A percentile compares a stretch with the other conserved stretches of the same genome.
Evolutionary conservation across 2,113 vertebrate species (phyloP).

Genomic region (Mionectes macconnelli): DNA sequence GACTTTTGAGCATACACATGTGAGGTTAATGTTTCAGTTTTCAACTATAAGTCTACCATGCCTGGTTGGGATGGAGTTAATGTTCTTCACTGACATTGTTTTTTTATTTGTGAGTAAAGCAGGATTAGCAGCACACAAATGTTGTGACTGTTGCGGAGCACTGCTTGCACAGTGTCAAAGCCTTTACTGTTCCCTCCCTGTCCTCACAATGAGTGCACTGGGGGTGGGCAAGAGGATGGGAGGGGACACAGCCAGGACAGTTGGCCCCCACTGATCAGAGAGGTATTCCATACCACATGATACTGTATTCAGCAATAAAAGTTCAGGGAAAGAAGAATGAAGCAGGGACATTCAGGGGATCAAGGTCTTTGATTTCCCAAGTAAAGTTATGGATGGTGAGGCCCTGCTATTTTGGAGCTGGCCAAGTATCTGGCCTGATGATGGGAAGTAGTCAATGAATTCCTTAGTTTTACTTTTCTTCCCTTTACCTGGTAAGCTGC

Average conservation of each 20-base stretch:
- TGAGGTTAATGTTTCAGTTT: background rate
- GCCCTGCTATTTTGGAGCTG: background rate
- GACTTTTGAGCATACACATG: background rate
- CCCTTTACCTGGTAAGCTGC: background rate
- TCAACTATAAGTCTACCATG: background rate
- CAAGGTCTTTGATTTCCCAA: background rate
- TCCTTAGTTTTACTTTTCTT: background rate
- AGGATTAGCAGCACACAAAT: fast-evolving
- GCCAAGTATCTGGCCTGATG: background rate
- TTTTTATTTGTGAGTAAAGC: background rate
- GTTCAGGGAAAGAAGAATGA: background rate
- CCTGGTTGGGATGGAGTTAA: background rate
- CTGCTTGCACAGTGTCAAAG: background rate
- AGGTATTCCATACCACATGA: background rate
- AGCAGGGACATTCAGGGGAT: background rate
- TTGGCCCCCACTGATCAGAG: background rate
- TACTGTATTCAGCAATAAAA: background rate
- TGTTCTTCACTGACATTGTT: too few species aligned
- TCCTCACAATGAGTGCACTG: background rate
- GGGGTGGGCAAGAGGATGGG: background rate
- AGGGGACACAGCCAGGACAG: background rate
- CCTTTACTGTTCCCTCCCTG: background rate
- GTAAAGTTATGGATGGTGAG: background rate
- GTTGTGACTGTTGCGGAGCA: background rate
- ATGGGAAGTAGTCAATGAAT: background rate